A percentile compares a stretch with the other conserved stretches of the same genome.
Evolutionary conservation across 2,797 vertebrate species (phyloP).

Genomic region (Manis crassicaudata): DNA sequence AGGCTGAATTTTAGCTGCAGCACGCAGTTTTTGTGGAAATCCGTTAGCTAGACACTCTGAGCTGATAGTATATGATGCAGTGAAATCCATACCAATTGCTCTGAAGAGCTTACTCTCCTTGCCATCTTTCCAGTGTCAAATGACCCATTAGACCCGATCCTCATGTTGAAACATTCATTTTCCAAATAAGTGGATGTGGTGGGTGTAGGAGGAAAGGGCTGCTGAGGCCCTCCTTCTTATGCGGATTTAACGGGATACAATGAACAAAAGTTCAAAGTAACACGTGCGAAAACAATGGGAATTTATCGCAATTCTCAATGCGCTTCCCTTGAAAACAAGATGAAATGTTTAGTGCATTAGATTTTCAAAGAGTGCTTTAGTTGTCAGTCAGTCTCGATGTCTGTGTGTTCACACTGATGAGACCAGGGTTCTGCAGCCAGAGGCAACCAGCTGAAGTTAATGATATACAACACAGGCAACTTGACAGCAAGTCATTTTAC

Average conservation of each 20-base stretch:
- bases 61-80: background rate
- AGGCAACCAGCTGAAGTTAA: constrained; percentile 43
- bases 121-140: constrained; percentile 44
- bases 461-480: background rate
- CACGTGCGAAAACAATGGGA: background rate
- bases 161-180: constrained; percentile 41
- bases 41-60: background rate
- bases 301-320: background rate
- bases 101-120: background rate
- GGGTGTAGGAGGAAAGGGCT: background rate
- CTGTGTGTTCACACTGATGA: constrained; percentile 39
- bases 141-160: constrained; percentile 11
- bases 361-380: constrained; percentile 27
- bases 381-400: constrained; percentile 31
- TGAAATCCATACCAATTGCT: background rate
- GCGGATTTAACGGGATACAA: background rate
- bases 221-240: background rate
- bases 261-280: constrained; percentile 26
- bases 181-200: constrained; percentile 52
- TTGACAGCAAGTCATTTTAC: background rate
- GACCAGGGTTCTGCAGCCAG: background rate
- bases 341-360: constrained; percentile 1
- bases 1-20: background rate
- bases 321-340: constrained; percentile 37
- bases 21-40: background rate